These are phyloP conservation scores for Coboldia fuscipes DNA, from an alignment of 1,140 invertebrate genomes.

Conservation along the genomic window DNA sequence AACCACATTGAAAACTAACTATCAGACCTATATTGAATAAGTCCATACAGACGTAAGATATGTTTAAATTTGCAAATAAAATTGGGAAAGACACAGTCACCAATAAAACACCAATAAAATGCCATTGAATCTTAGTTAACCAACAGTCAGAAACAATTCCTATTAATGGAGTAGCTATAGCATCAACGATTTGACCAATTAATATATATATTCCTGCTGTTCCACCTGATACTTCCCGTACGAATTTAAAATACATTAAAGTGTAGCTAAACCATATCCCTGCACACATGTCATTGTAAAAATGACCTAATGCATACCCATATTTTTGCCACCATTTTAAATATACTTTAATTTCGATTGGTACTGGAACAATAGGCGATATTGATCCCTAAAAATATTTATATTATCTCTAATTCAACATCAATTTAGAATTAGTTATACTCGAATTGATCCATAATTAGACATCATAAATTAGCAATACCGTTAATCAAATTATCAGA, in stretches of 20 bases:
- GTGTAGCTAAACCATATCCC: constrained; percentile 91
- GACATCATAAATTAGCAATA: too few species aligned
- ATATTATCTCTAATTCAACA: too few species aligned
- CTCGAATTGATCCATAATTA: too few species aligned
- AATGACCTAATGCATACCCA: constrained; percentile 62
- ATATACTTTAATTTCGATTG: too few species aligned
- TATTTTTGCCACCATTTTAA: constrained; percentile 33
- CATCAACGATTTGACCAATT: constrained; percentile 60
- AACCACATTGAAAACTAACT: constrained; percentile 86
- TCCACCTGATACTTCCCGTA: constrained; percentile 40
- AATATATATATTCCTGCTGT: constrained; percentile 22
- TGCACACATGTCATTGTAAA: constrained; percentile 78
- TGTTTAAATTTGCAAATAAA: too few species aligned
- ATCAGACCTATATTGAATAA: too few species aligned
- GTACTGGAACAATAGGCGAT: too few species aligned
- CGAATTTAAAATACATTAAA: constrained; percentile 67
- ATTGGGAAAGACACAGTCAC: too few species aligned
- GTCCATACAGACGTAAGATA: too few species aligned
- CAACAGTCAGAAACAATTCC: constrained; percentile 62
- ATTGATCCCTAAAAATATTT: too few species aligned
- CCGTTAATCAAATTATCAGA: too few species aligned
- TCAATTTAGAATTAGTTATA: too few species aligned
- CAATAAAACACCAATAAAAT: constrained; percentile 76
- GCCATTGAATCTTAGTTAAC: constrained; percentile 61
- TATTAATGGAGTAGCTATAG: constrained; percentile 64